Base-by-base conservation (phyloP, 2,888 invertebrate species). In the Aspidapion aeneum region DNA sequence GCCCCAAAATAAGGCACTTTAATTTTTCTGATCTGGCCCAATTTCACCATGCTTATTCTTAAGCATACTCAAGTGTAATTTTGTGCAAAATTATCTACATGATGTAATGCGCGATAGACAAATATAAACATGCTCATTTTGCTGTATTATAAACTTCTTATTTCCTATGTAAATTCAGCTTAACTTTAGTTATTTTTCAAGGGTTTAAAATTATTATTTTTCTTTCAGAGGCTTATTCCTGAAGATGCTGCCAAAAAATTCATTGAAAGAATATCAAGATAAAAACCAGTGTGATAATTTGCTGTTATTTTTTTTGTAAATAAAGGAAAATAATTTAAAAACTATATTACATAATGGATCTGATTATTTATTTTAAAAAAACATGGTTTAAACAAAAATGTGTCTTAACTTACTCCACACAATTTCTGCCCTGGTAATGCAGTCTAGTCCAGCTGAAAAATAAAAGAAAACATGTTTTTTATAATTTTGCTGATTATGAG, bases 221-320 rank as follows among this genome's bases (percentile, higher is more conserved):
- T 63, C 67, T 74, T 73, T 52, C 58, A 75, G 75, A 71, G 72
- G 67, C 65, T 75, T 2, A 72, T 75, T 20, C 75, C 75, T 20
- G 67, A 70, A 3, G 69, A 72, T 50, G 71, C 73, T 18, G 75
- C 75, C 7, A 72, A 68, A 65, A 72, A 71, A 51, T 70, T 75
- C 52, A 73, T 75, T 49, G 71, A 74, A 62, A 71, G 73, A 57
- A 71, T 74, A 55, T 68, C 72, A 66, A 68, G 60, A 21, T 52
- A 52, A 19, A 48, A 35, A 35, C 35, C 35, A 35, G 12, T 7
- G 35, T 3, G 35, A 35, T 7, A 35, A 35, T 35, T 7, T 35
- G 3, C 3, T 7, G 12, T 35, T 35, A 35, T 35, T 35, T 7
- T 35, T 35, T 35, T 3, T 3, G 5, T 35, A 7, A 12, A 35